Evolutionary conservation across 2,113 vertebrate genomes (phyloP), one percentile per base, ranked within the genome.

Genomic region (Ictidomys tridecemlineatus): DNA sequence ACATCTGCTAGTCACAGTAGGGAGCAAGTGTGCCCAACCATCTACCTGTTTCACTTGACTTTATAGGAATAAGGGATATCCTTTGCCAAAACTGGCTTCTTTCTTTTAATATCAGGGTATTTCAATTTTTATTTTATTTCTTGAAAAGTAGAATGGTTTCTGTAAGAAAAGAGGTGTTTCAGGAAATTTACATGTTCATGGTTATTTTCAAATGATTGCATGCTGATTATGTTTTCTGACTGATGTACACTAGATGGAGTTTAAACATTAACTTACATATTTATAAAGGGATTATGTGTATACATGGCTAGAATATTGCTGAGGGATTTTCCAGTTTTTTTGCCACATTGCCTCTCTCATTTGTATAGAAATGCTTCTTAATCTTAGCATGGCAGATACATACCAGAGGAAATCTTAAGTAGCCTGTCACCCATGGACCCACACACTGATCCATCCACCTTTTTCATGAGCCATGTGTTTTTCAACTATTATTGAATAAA

Each of bases 41-140:
- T 48, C n/a, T 63, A 20, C 48, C 39, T 77, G 6, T 76, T 84
- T 82, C 73, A 92, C 76, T 61, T 73, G 92, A 67, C 61, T n/a
- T 53, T 42, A 30, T 85, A 14, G 58, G 24, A 1, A 0, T 45
- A 45, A 45, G 45, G 45, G 45, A 45, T 45, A 45, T 45, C 58
- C 30, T 94, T 93, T 89, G 94, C 70, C 45, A 77, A 91, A 94
- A 97, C 42, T 30, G n/a, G 14, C 65, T 91, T 92, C 63, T 89
- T 74, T 90, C 51, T 93, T 89, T 96, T 67, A 94, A 58, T 88
- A 70, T 13, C 12, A 85, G 76, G 63, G 14, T 53, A 80, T 17
- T 94, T 95, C 87, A 37, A 14, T 74, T 88, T 48, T 63, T 53
- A 26, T 73, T 45, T 72, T 39, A 97, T 92, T 87, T 26, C 69